These are phyloP conservation scores for Bombus turneri DNA, from an alignment of 1,140 invertebrate genomes.

Conservation along the genomic window DNA sequence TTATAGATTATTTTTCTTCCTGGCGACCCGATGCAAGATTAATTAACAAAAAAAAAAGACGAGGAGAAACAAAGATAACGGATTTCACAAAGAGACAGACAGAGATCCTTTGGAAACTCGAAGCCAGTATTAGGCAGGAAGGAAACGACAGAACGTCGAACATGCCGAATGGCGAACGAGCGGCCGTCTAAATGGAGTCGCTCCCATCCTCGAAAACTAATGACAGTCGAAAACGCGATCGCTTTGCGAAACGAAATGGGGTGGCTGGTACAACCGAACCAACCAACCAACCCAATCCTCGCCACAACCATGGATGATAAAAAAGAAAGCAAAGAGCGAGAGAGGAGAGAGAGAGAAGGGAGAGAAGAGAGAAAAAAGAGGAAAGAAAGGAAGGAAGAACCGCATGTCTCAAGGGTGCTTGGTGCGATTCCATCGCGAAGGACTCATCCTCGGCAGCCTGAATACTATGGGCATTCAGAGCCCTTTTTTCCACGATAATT, in stretches of 20 bases:
- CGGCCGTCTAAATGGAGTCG: conserved; percentile 8
- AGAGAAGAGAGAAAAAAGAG: background rate
- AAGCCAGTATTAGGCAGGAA: background rate
- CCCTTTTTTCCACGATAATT: conserved; percentile 70
- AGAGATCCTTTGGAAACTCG: background rate
- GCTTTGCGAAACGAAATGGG: conserved; percentile 48
- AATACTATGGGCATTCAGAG: conserved; percentile 50
- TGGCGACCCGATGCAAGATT: background rate
- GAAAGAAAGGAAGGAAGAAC: conserved; percentile 27
- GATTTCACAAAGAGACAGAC: background rate
- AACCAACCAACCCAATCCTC: no score
- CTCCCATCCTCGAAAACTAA: conserved; percentile 2
- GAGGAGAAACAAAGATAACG: background rate
- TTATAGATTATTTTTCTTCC: no score
- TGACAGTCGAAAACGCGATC: conserved; percentile 45
- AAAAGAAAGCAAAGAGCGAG: background rate
- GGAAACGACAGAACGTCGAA: conserved; percentile 1
- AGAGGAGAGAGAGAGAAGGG: background rate
- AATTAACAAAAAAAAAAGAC: background rate
- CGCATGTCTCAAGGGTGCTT: conserved; percentile 58
- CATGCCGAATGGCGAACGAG: conserved; percentile 2
- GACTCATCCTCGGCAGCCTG: conserved; percentile 37
- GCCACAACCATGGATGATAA: background rate
- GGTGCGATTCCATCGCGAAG: conserved; percentile 44
- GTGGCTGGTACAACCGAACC: background rate